Evolutionary conservation across 2,888 invertebrate genomes (phyloP).

Genomic region (Amblyteles armatorius): DNA sequence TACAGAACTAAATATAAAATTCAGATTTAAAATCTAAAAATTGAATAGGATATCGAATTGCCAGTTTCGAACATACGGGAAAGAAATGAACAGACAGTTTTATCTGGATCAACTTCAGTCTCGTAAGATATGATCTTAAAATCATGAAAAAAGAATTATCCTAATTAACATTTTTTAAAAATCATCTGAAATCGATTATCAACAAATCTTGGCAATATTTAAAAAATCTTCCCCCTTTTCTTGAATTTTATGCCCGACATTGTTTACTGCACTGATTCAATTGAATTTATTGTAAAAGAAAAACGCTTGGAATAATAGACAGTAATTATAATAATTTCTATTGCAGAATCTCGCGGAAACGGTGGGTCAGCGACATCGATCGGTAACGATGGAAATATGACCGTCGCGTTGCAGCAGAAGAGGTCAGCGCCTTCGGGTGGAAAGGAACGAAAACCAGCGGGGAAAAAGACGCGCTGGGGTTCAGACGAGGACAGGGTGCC

Average conservation of each 20-base stretch:
- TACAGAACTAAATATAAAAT: not conserved
- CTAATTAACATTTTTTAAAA: too few relatives aligned
- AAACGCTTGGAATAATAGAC: not conserved
- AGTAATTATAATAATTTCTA: not conserved
- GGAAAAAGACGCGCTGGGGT: constrained; percentile 83
- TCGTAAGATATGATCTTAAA: too few relatives aligned
- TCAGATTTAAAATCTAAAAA: not conserved
- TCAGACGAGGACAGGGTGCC: constrained; percentile 83
- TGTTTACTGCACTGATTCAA: not conserved
- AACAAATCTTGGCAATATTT: too few relatives aligned
- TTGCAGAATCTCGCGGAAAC: constrained; percentile 50
- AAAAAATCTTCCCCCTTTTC: not conserved
- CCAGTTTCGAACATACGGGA: not conserved
- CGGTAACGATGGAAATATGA: constrained; percentile 46
- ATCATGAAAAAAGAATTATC: too few relatives aligned
- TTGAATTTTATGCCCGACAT: not conserved
- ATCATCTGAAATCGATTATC: too few relatives aligned
- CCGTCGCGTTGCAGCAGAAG: constrained; percentile 70
- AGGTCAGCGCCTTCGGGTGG: constrained; percentile 60
- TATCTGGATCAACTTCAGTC: not conserved
- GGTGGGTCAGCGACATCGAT: not conserved
- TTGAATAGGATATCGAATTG: not conserved
- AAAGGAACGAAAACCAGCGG: constrained; percentile 81
- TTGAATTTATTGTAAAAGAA: not conserved
- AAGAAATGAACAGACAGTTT: not conserved